Percentiles rank a stretch among this genome's conserved stretches.
Conservation (phyloP, 1,140 invertebrate species). For the Habropoda laboriosa region DNA sequence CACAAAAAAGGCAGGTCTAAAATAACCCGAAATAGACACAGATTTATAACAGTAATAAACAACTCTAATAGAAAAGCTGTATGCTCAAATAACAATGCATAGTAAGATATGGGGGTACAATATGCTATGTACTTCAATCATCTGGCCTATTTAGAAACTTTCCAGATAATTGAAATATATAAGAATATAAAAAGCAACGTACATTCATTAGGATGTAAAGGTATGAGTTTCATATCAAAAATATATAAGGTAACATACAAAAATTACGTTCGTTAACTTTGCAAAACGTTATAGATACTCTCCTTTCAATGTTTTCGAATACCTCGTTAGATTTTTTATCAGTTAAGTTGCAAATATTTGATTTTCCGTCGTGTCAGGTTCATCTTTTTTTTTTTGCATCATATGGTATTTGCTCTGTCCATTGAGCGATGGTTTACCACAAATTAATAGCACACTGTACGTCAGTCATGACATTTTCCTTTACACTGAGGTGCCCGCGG, state of each 20-base stretch:
- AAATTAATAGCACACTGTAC: constrained; percentile 19
- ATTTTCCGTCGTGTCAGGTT: too few relatives aligned
- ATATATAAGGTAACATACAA: background rate
- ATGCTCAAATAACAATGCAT: background rate
- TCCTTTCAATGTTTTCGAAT: background rate
- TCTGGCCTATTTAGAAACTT: background rate
- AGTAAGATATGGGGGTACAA: background rate
- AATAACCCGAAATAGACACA: background rate
- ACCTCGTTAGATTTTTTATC: background rate
- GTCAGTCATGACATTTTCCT: constrained; percentile 38
- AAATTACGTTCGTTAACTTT: background rate
- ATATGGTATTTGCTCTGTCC: background rate
- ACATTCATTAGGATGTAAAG: background rate
- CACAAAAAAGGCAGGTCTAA: background rate
- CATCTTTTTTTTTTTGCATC: background rate
- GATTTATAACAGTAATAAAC: too few relatives aligned
- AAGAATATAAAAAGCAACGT: background rate
- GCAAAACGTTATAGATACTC: background rate
- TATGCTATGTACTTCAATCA: background rate
- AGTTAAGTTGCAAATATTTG: background rate
- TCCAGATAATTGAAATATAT: constrained; percentile 1
- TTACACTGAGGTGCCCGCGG: constrained; percentile 2
- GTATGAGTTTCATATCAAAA: background rate
- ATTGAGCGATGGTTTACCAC: background rate
- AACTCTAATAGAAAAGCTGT: too few relatives aligned